These are phyloP conservation scores for Daphoenositta chrysoptera DNA, from an alignment of 2,113 vertebrate species.

Conservation along the genomic window DNA sequence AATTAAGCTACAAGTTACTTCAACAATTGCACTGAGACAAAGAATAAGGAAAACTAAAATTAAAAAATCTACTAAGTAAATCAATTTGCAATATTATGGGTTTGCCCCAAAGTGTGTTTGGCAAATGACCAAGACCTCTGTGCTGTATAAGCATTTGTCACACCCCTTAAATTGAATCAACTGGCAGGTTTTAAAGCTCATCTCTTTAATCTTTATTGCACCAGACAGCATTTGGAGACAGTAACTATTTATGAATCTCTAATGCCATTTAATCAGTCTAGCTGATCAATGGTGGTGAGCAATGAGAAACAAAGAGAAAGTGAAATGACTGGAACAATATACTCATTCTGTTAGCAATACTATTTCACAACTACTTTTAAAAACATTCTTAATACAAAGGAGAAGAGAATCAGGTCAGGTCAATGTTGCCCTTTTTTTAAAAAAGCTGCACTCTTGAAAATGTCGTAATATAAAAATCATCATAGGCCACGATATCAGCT, in stretches of 20 bases:
- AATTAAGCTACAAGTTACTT: neutral
- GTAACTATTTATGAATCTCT: constrained; percentile 69
- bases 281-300: constrained; percentile 35
- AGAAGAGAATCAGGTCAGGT: neutral
- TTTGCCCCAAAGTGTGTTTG: neutral
- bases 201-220: constrained; percentile 56
- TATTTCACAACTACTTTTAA: neutral
- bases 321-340: neutral
- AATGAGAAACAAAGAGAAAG: constrained; percentile 48
- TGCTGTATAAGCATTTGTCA: neutral
- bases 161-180: neutral
- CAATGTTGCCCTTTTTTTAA: neutral
- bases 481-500: neutral
- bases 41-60: neutral
- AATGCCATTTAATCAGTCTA: constrained; percentile 68
- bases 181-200: constrained; percentile 21
- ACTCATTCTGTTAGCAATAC: neutral
- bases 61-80: neutral
- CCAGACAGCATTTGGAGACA: constrained; percentile 47
- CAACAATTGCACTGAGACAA: neutral
- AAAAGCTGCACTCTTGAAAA: neutral
- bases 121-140: neutral
- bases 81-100: neutral
- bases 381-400: neutral
- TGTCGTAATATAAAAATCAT: neutral